Evolutionary conservation across 1,140 invertebrate genomes (phyloP).

Genomic region (Magallana gigas): DNA sequence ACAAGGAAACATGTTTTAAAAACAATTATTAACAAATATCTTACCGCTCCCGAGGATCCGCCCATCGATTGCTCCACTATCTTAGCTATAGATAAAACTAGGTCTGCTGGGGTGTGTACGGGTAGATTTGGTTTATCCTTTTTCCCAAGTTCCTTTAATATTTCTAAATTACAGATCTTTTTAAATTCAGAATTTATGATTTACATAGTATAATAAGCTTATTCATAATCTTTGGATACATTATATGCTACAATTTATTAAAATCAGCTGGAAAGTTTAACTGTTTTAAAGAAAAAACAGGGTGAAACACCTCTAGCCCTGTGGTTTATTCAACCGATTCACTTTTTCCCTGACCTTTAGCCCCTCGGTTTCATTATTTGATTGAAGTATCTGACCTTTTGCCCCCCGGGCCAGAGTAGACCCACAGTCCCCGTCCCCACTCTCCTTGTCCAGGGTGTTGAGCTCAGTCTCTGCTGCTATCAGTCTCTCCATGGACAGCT

Average conservation of each 20-base stretch:
- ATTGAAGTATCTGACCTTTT: constrained; percentile 74
- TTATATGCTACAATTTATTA: too few relatives aligned
- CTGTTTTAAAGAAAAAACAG: too few relatives aligned
- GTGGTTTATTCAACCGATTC: too few relatives aligned
- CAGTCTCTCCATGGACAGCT: constrained; percentile 80
- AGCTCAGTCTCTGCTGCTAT: constrained; percentile 82
- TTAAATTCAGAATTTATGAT: too few relatives aligned
- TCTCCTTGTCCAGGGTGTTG: constrained; percentile 87
- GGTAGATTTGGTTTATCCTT: constrained; percentile 63
- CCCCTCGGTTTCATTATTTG: not conserved
- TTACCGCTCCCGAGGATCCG: constrained; percentile 78
- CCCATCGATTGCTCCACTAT: constrained; percentile 77
- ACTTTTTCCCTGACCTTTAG: not conserved
- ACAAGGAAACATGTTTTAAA: too few relatives aligned
- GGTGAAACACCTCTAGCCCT: too few relatives aligned
- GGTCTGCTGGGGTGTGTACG: constrained; percentile 59
- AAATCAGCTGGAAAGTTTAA: too few relatives aligned
- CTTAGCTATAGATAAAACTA: constrained; percentile 68
- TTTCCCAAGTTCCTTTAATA: constrained; percentile 62
- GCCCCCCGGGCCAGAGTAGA: constrained; percentile 85
- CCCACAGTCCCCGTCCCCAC: constrained; percentile 92
- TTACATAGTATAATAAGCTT: too few relatives aligned
- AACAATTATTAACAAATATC: constrained; percentile 33
- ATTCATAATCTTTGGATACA: too few relatives aligned
- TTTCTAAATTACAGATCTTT: constrained; percentile 48